Conservation (phyloP, 2,113 vertebrate genomes). For the Todiramphus saurophagus region DNA sequence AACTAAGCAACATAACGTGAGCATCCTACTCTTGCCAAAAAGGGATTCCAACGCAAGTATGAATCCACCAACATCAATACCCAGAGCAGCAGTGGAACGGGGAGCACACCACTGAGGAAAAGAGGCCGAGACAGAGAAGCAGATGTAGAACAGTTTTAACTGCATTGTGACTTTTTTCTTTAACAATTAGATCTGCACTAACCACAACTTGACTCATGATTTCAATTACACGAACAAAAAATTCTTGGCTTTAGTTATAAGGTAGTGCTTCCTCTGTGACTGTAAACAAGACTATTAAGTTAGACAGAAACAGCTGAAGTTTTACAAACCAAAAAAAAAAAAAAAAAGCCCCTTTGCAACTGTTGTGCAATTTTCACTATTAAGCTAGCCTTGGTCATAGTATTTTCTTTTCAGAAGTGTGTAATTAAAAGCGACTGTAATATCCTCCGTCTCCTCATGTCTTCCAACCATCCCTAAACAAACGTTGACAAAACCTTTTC, state of each 20-base stretch:
- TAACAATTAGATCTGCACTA: neutral
- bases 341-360: neutral
- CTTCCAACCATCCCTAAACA: neutral
- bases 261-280: neutral
- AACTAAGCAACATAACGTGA: neutral
- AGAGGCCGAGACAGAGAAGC: neutral
- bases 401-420: neutral
- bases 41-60: neutral
- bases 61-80: accelerated
- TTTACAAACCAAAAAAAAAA: neutral
- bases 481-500: neutral
- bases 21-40: neutral
- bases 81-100: neutral
- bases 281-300: neutral
- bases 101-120: neutral
- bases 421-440: neutral
- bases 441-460: neutral
- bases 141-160: neutral
- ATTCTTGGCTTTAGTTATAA: neutral
- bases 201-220: neutral
- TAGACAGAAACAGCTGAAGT: neutral
- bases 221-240: neutral
- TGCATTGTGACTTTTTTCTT: neutral
- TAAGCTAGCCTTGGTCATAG: neutral
- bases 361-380: neutral